A percentile compares a stretch with the other conserved stretches of the same genome.
Conservation (phyloP, 2,113 vertebrate species). For the Calcarius ornatus region DNA sequence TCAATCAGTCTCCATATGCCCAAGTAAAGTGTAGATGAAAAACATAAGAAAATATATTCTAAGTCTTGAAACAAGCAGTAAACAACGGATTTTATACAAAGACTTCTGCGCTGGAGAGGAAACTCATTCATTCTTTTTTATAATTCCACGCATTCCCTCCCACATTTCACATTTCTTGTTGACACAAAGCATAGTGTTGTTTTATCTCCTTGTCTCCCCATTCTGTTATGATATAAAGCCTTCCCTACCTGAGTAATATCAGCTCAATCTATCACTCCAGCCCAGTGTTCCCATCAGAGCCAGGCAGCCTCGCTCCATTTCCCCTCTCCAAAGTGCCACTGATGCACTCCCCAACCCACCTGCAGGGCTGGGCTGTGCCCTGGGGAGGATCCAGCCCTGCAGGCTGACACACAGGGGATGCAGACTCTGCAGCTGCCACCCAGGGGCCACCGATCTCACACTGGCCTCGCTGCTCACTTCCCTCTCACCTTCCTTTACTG, state of each 20-base stretch:
- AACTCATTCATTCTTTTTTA: not conserved
- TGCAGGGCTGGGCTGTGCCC: not conserved
- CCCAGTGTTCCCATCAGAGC: not conserved
- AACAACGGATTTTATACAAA: not conserved
- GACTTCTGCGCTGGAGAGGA: not conserved
- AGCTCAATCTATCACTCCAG: constrained; percentile 32
- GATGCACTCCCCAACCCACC: not conserved
- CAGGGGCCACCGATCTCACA: not conserved
- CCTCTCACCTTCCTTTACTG: not conserved
- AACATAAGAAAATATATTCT: not conserved
- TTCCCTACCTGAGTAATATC: not conserved
- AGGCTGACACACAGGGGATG: too few relatives aligned
- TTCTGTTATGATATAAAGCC: constrained; percentile 12
- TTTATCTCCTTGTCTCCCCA: constrained; percentile 13
- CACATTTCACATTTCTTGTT: not conserved
- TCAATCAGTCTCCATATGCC: not conserved
- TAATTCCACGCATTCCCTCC: not conserved
- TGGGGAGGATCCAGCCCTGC: not conserved
- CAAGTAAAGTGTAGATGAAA: not conserved
- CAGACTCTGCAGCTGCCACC: not conserved
- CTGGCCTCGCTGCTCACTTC: not conserved
- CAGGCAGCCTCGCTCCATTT: not conserved
- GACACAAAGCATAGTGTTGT: constrained; percentile 21
- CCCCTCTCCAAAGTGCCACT: not conserved
- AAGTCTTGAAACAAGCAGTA: not conserved